Evolutionary conservation across 2,113 vertebrate species (phyloP).

Genomic region (Calyptommatus sinebrachiatus): DNA sequence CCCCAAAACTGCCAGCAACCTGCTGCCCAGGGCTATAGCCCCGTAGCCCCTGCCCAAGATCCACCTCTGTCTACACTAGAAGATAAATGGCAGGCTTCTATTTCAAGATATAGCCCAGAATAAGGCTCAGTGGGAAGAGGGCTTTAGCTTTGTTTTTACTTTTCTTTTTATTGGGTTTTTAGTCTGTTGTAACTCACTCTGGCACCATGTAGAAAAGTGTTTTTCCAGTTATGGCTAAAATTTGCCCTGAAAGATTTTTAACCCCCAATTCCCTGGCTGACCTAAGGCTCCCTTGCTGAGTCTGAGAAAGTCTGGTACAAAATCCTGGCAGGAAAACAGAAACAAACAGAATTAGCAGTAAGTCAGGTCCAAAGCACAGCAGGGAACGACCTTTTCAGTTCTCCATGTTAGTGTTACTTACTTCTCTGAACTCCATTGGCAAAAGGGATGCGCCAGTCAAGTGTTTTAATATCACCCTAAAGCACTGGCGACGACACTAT

Average conservation of each 20-base stretch:
- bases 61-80: no score
- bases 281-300: not conserved
- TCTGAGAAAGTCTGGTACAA: not conserved
- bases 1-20: no score
- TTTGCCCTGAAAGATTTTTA: slow-evolving; percentile 39
- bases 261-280: not conserved
- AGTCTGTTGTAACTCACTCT: no score
- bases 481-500: slow-evolving; percentile 36
- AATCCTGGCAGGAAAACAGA: slow-evolving; percentile 2
- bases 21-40: no score
- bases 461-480: slow-evolving; percentile 34
- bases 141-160: no score
- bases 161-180: no score
- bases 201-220: not conserved
- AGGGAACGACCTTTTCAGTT: slow-evolving; percentile 44
- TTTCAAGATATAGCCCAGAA: no score
- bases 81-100: no score
- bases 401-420: not conserved
- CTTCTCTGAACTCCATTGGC: not conserved
- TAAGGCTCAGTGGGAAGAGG: no score
- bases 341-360: slow-evolving; percentile 5
- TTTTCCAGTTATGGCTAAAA: not conserved
- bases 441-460: not conserved
- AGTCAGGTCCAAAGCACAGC: slow-evolving; percentile 11
- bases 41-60: no score